Evolutionary conservation across 2,797 vertebrate species (phyloP).

Genomic region (Phyllotis vaccarum): DNA sequence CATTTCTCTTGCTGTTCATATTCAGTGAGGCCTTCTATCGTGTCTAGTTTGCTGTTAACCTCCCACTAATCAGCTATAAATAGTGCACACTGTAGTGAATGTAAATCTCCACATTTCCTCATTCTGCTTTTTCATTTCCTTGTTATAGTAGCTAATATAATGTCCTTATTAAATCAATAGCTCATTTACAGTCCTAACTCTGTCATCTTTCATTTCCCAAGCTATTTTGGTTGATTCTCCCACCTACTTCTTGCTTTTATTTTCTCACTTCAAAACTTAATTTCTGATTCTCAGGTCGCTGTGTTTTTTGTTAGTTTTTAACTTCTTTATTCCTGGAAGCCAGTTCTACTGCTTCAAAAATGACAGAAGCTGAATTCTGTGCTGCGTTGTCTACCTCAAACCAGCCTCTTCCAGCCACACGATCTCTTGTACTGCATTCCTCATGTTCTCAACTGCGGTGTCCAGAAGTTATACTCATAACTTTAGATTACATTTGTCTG

Average conservation of each 20-base stretch:
- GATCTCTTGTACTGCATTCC: constrained; percentile 88
- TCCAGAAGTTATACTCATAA: constrained; percentile 93
- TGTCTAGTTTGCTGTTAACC: background rate
- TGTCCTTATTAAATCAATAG: background rate
- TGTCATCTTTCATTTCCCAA: constrained; percentile 7
- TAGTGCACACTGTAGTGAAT: background rate
- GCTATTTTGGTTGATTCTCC: background rate
- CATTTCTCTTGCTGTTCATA: background rate
- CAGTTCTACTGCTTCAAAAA: background rate
- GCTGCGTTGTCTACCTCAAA: background rate
- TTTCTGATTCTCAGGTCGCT: background rate
- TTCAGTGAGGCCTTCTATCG: background rate
- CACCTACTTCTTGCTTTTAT: background rate
- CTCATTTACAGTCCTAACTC: background rate
- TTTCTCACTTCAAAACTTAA: constrained; percentile 8
- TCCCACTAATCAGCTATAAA: background rate
- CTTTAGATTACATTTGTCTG: constrained; percentile 93
- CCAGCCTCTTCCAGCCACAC: constrained; percentile 76
- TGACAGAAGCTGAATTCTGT: background rate
- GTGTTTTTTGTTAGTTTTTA: background rate
- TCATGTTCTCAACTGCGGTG: constrained; percentile 90
- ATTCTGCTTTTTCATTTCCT: background rate
- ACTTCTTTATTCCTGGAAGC: constrained; percentile 37
- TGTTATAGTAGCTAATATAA: background rate
- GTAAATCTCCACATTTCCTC: background rate